Evolutionary conservation across 2,797 vertebrate species (phyloP), one percentile per base, ranked within the genome.

Genomic region (Acanthurus lineatus): DNA sequence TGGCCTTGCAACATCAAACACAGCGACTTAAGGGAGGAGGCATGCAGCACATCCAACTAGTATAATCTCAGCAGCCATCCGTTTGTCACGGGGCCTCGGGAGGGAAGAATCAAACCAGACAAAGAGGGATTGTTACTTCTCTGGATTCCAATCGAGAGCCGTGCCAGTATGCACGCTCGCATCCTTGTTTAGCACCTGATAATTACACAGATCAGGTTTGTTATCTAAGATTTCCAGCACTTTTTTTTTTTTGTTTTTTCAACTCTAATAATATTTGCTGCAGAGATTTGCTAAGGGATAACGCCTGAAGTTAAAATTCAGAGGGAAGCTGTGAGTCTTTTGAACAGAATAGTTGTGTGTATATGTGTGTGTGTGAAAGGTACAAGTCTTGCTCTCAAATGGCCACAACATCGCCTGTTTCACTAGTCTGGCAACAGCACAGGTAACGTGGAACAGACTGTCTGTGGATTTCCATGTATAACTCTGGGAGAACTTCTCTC

Each of bases 1-100:
- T 90, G 88, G 89, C 85, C 90, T 91, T 91, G 80, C 87, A 91
- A 90, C 88, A 93, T 93, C 88, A 93, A 92, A 91, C 86, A 72
- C 47, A 70, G 72, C 9, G 63, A 92, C 88, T 88, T 88, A 85
- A 86, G 90, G 86, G 86, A 91, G 82, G 73, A 89, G 86, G 72
- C 80, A 86, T 83, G 84, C 92, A 76, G 69, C 74, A 70, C 77
- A 89, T 86, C 78, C 85, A 90, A 84, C 88, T 81, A 81, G 85
- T 86, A 81, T 82, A 83, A 89, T 92, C 84, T 88, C 84, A 67
- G 84, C 88, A 89, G 79, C 88, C 91, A 91, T 93, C 90, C 90
- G 92, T 90, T 91, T 91, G 90, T 93, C 89, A 89, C 76, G 49
- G 47, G 40, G 81, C 85, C 86, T 88, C 73, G 1, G 76, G 84